A percentile compares a stretch with the other conserved stretches of the same genome.
These are phyloP conservation scores for Pollimyrus isidori DNA, from an alignment of 2,113 vertebrate genomes.

Conservation along the genomic window DNA sequence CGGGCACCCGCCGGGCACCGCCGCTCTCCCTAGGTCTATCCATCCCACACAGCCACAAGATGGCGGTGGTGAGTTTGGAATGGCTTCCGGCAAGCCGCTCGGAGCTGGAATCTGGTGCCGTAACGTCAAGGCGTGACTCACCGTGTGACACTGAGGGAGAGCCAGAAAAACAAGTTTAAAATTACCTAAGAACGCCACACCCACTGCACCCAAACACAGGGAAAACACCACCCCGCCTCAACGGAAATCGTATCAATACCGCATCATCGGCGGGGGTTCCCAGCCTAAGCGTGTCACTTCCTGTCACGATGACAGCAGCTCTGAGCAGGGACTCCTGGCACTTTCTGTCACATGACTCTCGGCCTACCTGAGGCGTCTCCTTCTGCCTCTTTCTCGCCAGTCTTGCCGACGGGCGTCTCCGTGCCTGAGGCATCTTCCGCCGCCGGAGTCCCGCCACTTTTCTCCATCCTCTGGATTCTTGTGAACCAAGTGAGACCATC, in stretches of 20 bases:
- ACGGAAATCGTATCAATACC: neutral
- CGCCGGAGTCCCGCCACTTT: conserved; percentile 24
- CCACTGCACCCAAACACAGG: neutral
- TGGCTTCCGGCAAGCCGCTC: conserved; percentile 7
- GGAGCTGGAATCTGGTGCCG: conserved; percentile 30
- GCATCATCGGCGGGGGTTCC: neutral
- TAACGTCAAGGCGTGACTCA: neutral
- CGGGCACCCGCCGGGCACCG: rapidly evolving
- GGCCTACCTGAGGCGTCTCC: neutral
- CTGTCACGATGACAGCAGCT: no score
- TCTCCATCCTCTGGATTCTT: conserved; percentile 51
- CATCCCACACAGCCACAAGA: conserved; percentile 90
- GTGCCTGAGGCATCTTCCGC: conserved; percentile 25
- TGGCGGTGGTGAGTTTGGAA: conserved; percentile 55
- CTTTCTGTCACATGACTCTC: neutral
- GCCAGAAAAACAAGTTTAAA: neutral
- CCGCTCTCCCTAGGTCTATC: conserved; percentile 38
- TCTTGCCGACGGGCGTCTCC: conserved; percentile 18
- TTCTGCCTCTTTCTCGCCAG: neutral
- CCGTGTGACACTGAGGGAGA: neutral
- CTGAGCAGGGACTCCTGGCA: neutral
- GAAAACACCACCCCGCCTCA: neutral
- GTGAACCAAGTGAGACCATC: conserved; percentile 87
- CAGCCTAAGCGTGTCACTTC: neutral
- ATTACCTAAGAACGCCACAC: neutral